These are phyloP conservation scores for Ptychoptera albimana DNA, from an alignment of 2,888 invertebrate genomes.

Conservation along the genomic window DNA sequence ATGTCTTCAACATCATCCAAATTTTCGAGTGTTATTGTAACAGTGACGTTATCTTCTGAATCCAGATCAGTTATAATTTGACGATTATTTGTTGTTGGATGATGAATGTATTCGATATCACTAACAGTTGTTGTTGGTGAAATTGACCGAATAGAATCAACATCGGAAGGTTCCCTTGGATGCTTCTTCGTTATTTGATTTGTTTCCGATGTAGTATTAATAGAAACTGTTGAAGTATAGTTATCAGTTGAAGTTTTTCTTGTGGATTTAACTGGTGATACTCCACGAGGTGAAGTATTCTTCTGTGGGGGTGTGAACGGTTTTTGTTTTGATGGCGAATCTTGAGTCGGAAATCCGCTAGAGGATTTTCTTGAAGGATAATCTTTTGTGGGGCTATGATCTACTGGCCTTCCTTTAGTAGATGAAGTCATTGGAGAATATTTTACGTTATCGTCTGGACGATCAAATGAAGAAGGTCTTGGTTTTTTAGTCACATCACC, in stretches of 20 bases:
- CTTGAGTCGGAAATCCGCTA: not conserved
- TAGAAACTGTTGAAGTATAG: not conserved
- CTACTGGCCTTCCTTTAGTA: too few relatives aligned
- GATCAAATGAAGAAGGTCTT: too few relatives aligned
- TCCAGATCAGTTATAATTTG: conserved; percentile 24
- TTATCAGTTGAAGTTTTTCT: not conserved
- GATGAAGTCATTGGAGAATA: too few relatives aligned
- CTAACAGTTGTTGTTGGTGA: conserved; percentile 40
- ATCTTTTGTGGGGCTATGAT: too few relatives aligned
- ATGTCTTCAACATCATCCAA: too few relatives aligned
- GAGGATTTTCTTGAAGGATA: too few relatives aligned
- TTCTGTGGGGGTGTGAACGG: not conserved
- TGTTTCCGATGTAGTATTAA: not conserved
- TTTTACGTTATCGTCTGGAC: too few relatives aligned
- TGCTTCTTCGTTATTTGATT: not conserved
- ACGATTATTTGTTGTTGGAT: not conserved
- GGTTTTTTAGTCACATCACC: too few relatives aligned
- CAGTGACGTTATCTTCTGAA: conserved; percentile 24
- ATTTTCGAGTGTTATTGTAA: not conserved
- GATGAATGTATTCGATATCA: conserved; percentile 31
- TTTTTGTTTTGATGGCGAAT: not conserved
- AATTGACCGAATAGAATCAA: conserved; percentile 19
- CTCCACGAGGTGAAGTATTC: not conserved
- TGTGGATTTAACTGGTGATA: not conserved
- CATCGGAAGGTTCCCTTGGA: conserved; percentile 11